phyloP scores from a whole-genome alignment of 2,888 invertebrate species.

The Melanostoma mellinum region DNA sequence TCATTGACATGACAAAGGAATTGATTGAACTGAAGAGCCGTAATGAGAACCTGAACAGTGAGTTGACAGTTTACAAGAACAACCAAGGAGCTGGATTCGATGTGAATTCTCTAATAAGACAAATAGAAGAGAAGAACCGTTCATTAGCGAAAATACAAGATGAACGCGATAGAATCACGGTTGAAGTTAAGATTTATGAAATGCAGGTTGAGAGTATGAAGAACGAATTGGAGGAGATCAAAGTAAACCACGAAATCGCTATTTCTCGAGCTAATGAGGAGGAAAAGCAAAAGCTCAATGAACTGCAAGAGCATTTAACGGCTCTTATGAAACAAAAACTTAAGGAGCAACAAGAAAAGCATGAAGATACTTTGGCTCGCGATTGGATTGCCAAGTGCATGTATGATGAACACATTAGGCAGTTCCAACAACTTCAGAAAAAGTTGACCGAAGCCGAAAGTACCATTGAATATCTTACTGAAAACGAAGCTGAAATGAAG shows the following conservation, averaged over 20 bases:
- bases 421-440: conserved; percentile 82
- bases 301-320: conserved; percentile 75
- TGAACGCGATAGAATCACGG: conserved; percentile 79
- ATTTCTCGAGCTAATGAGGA: conserved; percentile 76
- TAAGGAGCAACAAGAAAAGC: conserved; percentile 76
- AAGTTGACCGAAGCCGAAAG: conserved; percentile 82
- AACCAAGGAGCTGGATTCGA: conserved; percentile 69
- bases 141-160: conserved; percentile 80
- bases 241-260: conserved; percentile 76
- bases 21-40: conserved; percentile 76
- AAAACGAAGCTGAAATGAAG: conserved; percentile 82
- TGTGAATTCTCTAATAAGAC: conserved; percentile 74
- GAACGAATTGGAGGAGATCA: conserved; percentile 77
- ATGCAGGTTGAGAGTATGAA: conserved; percentile 77
- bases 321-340: conserved; percentile 74
- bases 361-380: conserved; percentile 83
- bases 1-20: conserved; percentile 77
- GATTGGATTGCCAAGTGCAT: conserved; percentile 84
- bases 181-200: conserved; percentile 78
- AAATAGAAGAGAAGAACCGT: conserved; percentile 76
- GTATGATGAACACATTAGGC: conserved; percentile 83
- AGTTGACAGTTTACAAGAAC: conserved; percentile 71
- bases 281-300: conserved; percentile 75
- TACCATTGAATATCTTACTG: conserved; percentile 79
- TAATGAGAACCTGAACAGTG: conserved; percentile 77